Conservation (phyloP, 2,113 vertebrate species). For the Pardalotus punctatus region DNA sequence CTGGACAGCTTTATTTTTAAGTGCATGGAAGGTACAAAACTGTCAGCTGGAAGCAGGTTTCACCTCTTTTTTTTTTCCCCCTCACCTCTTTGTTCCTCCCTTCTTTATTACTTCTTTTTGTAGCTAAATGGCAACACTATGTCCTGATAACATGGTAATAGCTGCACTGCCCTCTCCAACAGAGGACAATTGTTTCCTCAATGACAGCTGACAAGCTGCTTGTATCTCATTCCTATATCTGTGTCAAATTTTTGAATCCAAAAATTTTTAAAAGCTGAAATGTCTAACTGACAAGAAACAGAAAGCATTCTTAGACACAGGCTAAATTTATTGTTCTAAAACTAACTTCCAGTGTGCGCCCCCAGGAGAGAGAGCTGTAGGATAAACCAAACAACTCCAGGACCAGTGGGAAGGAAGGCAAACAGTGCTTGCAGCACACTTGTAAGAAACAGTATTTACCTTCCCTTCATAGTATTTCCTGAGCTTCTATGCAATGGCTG, state of each 20-base stretch:
- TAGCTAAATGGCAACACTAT: neutral
- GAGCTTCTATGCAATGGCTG: neutral
- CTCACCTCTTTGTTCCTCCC: neutral
- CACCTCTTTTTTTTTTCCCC: neutral
- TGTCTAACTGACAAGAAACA: neutral
- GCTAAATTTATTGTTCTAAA: neutral
- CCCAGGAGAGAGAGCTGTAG: neutral
- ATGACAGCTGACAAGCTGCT: neutral
- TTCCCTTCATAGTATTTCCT: neutral
- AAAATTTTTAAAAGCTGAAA: conserved; percentile 2
- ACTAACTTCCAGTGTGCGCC: neutral
- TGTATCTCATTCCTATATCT: neutral
- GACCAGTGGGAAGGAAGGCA: neutral
- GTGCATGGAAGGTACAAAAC: neutral
- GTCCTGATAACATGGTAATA: neutral
- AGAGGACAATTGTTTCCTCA: neutral
- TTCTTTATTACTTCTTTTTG: neutral
- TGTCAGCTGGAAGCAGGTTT: neutral
- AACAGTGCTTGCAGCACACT: neutral
- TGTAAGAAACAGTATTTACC: neutral
- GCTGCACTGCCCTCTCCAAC: neutral
- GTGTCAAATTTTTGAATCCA: neutral
- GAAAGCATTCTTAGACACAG: neutral
- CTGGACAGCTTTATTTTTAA: neutral
- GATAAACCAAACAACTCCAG: neutral